These are phyloP conservation scores for Melanotaenia maccullochi DNA, from an alignment of 2,797 vertebrate species.

Conservation along the genomic window DNA sequence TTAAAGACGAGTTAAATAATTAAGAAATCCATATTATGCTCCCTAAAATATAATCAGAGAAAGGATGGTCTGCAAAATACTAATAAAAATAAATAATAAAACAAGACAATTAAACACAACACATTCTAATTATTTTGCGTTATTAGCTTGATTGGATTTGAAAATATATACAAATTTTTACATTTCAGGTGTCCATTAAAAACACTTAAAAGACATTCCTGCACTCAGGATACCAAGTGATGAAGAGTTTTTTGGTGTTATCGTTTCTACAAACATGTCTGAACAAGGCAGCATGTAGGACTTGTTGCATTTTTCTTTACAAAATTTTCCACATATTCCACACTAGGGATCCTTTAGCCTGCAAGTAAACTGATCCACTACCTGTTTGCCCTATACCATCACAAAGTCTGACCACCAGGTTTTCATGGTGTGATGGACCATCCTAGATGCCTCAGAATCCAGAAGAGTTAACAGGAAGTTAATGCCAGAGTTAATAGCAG, in stretches of 20 bases:
- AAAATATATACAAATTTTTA: too few relatives aligned
- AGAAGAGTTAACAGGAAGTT: too few relatives aligned
- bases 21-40: background rate
- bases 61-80: background rate
- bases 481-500: too few relatives aligned
- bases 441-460: too few relatives aligned
- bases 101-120: too few relatives aligned
- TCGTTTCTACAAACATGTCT: too few relatives aligned
- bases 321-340: background rate
- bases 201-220: background rate
- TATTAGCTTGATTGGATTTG: too few relatives aligned
- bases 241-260: background rate
- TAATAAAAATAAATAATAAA: too few relatives aligned
- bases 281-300: background rate
- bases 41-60: background rate
- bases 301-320: background rate
- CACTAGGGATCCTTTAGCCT: background rate
- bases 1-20: background rate
- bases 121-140: too few relatives aligned
- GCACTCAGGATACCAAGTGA: background rate
- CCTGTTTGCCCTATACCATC: background rate
- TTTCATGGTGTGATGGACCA: too few relatives aligned
- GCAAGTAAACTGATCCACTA: background rate
- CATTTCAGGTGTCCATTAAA: too few relatives aligned
- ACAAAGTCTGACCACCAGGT: too few relatives aligned